A percentile compares a stretch with the other conserved stretches of the same genome.
These are phyloP conservation scores for Drosophila neoperkinsi DNA, from an alignment of 2,888 invertebrate species.

Conservation along the genomic window DNA sequence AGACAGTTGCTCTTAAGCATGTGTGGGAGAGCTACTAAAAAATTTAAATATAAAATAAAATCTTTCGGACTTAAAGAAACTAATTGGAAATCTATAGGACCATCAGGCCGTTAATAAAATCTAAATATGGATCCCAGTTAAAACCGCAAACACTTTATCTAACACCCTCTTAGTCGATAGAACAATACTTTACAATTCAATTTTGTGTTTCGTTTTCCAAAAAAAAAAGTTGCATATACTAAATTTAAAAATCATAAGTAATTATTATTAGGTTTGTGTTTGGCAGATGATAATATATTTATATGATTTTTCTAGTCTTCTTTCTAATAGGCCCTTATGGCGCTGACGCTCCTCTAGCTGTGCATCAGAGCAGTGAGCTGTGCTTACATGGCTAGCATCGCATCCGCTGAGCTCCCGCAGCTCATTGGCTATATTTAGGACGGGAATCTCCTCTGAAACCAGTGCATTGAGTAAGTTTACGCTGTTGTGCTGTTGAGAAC, in stretches of 20 bases:
- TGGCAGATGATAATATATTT: slow-evolving; percentile 1
- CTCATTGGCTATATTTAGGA: slow-evolving; percentile 8
- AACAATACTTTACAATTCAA: not conserved
- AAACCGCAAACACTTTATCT: not conserved
- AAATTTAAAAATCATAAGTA: not conserved
- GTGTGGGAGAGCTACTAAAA: not conserved
- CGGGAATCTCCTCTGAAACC: not conserved
- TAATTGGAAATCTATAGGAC: not conserved
- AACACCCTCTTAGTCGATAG: not conserved
- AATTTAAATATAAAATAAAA: not conserved
- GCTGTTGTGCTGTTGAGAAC: not conserved
- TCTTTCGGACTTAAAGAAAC: not conserved
- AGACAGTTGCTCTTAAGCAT: not conserved
- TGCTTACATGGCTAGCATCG: not conserved
- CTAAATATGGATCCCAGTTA: no score
- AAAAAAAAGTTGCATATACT: not conserved
- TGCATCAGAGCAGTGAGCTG: slow-evolving; percentile 8
- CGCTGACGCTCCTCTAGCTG: not conserved
- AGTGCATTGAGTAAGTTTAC: slow-evolving; percentile 6
- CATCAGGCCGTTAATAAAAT: not conserved
- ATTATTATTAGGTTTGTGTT: not conserved
- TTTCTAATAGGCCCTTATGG: slow-evolving; percentile 8
- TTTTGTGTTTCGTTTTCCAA: not conserved
- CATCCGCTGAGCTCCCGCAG: slow-evolving; percentile 5
- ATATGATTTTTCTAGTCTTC: not conserved